Percentiles rank a stretch among this genome's conserved stretches.
Conservation (phyloP, 2,888 invertebrate species). For the Drosophila macrospina region DNA sequence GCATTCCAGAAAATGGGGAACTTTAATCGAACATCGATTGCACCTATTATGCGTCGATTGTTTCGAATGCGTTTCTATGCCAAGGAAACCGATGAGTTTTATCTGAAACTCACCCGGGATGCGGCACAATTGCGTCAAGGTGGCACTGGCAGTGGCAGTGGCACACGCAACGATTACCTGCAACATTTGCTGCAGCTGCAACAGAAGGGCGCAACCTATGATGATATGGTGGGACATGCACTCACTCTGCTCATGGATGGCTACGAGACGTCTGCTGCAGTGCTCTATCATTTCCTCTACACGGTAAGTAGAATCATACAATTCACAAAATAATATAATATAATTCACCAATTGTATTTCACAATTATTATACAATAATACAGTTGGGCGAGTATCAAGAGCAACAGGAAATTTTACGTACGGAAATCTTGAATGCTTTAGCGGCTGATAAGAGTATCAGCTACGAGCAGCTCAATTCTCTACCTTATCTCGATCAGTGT, state of each 20-base stretch:
- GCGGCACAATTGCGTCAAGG: conserved; percentile 67
- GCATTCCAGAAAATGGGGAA: conserved; percentile 49
- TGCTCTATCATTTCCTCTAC: conserved; percentile 70
- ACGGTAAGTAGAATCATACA: conserved; percentile 58
- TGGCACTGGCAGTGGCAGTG: conserved; percentile 39
- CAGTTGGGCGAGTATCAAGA: conserved; percentile 72
- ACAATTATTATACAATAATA: conserved; percentile 5
- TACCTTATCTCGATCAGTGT: conserved; percentile 83
- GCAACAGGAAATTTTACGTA: conserved; percentile 74
- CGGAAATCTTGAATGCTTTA: conserved; percentile 67
- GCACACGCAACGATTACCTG: conserved; percentile 75
- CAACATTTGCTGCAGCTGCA: conserved; percentile 78
- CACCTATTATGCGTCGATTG: conserved; percentile 51
- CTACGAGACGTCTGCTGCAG: conserved; percentile 78
- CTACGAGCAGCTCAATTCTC: conserved; percentile 73
- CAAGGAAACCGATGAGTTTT: conserved; percentile 87
- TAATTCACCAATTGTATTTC: background rate
- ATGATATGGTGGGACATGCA: conserved; percentile 79
- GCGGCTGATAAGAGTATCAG: conserved; percentile 51
- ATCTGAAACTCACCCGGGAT: conserved; percentile 69
- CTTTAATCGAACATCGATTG: conserved; percentile 59
- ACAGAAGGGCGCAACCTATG: conserved; percentile 65
- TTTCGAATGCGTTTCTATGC: conserved; percentile 63
- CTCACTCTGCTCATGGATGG: conserved; percentile 82
- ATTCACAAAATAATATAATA: background rate